phyloP scores from a whole-genome alignment of 2,797 vertebrate species.

The Basileuterus tristriatus region DNA sequence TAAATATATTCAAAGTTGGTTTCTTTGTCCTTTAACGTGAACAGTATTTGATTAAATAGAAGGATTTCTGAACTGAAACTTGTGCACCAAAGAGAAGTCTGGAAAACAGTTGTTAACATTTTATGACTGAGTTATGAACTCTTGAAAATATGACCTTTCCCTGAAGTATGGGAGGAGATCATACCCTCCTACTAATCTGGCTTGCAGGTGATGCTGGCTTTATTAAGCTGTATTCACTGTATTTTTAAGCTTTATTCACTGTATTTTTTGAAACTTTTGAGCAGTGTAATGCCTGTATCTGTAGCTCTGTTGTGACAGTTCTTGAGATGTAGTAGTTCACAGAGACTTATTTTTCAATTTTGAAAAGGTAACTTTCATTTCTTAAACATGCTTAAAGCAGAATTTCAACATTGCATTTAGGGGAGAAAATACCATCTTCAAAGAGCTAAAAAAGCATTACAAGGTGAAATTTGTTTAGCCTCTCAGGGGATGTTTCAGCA shows the following conservation, averaged over 20 bases:
- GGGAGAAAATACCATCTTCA: neutral
- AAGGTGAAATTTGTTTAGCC: neutral
- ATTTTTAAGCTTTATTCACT: neutral
- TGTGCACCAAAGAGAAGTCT: neutral
- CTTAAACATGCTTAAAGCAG: neutral
- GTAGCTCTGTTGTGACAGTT: neutral
- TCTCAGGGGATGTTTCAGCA: neutral
- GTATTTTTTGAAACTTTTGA: neutral
- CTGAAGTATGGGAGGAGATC: neutral
- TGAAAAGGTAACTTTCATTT: neutral
- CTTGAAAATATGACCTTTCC: neutral
- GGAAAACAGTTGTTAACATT: neutral
- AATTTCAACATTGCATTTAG: neutral
- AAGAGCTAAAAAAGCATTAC: neutral
- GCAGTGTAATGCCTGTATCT: neutral
- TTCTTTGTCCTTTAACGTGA: neutral
- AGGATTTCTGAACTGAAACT: neutral
- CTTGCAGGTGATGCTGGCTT: neutral
- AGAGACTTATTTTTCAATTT: neutral
- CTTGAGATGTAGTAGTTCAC: neutral
- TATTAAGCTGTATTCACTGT: neutral
- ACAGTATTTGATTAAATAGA: neutral
- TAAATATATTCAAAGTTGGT: neutral
- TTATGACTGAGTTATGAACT: slow-evolving; percentile 3
- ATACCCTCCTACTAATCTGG: neutral